Evolutionary conservation across 1,140 invertebrate species (phyloP), one percentile per base, ranked within the genome.

Genomic region (Zaprionus ghesquierei): DNA sequence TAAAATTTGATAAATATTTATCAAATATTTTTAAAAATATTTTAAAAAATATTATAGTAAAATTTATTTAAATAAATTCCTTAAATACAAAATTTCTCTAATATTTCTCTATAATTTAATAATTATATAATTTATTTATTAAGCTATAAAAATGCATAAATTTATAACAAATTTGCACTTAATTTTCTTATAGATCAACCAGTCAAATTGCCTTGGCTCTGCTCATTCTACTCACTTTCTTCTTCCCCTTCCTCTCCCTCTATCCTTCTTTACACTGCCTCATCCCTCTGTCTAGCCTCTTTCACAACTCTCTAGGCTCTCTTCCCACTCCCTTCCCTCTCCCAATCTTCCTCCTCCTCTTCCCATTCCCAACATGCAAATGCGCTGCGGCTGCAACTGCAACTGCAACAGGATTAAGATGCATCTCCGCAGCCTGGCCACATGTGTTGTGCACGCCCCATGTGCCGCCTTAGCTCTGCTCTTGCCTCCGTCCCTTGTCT

Each of bases 331-430:
- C 6, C n/a, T 15, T 15, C n/a, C 33, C 5, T 13, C 33, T 35
- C n/a, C n/a, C n/a, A n/a, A n/a, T n/a, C n/a, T n/a, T 5, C 13
- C 33, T 5, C 13, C 1, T n/a, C 2, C 15, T 2, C 6, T 8
- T 18, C 15, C 3, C 41, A 22, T 46, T 12, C 3, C 9, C 9
- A 5, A 68, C 78, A 85, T 80, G 81, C 63, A 78, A 87, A 87
- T 81, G 78, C 68, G 81, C 64, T 31, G 35, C 46, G 75, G 68
- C 58, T 18, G 29, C 9, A 27, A 56, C 58, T 18, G 29, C 9
- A 27, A 56, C 41, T 49, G 12, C 49, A 38, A 2, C 35, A 60
- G 82, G 81, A 86, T 87, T 86, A 86, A 65, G 82, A 77, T 77
- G 78, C 77, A 77, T 44, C 18, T 56, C 50, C 29, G 41, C 75